Base-by-base conservation (phyloP, 2,888 invertebrate genomes). In the Macroteleia sp. region DNA sequence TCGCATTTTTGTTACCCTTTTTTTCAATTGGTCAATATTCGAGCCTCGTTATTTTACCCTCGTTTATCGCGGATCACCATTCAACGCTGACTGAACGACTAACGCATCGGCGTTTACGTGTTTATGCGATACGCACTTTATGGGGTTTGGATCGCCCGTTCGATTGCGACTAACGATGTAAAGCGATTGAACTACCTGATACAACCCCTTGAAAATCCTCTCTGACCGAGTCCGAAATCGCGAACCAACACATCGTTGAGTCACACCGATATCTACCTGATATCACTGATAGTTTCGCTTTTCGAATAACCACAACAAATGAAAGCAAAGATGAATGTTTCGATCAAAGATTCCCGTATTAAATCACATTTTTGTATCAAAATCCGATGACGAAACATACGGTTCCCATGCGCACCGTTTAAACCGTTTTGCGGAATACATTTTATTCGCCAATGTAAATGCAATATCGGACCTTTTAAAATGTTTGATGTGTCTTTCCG, bases 41-140 rank as follows among this genome's bases (percentile, higher is more conserved):
- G 81, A 81, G 83, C 57, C 76, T 71, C 83, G 79, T 85, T 85
- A 85, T 86, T 87, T 87, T 84, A 85, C 86, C 86, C 85, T 87
- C 87, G 85, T 85, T 86, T 83, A 84, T 84, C 83, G 84, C 82
- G 84, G 81, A 71, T 78, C 84, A 85, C 83, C 83, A 85, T 87
- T 87, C 84, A 87, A 82, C 87, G 86, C 81, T 83, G 83, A 74
- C 82, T 83, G 84, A 86, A 82, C 86, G 85, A 84, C 83, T 83
- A 85, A 86, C 86, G 84, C 86, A 85, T 86, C 81, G 84, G 85
- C 85, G 87, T 86, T 85, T 86, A 87, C 86, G 86, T 83, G 86
- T 83, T 87, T 86, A 87, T 86, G 85, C 85, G 86, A 87, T 87
- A 85, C 85, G 85, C 85, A 86, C 83, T 87, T 87, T 87, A 87